Percentiles rank a stretch among this genome's conserved stretches.
phyloP scores from a whole-genome alignment of 2,113 vertebrate species.

The Gila orcuttii region DNA sequence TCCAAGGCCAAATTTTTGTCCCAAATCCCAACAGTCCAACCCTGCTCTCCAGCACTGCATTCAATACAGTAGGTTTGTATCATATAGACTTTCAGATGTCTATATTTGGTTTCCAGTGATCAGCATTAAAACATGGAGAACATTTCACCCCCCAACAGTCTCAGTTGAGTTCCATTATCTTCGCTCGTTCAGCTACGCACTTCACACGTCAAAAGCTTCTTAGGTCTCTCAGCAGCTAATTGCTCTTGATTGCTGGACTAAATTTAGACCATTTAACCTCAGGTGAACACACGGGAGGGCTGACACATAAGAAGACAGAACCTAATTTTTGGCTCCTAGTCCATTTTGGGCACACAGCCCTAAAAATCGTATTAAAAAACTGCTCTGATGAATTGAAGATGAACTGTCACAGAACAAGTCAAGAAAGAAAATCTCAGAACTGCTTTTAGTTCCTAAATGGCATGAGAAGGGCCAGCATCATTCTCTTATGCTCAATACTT shows the following conservation, averaged over 20 bases:
- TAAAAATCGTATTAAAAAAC: constrained; percentile 25
- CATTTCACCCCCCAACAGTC: constrained; percentile 23
- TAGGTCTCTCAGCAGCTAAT: constrained; percentile 65
- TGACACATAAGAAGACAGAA: constrained; percentile 71
- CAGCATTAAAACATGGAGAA: neutral
- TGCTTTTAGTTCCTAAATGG: constrained; percentile 5
- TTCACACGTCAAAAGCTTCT: constrained; percentile 52
- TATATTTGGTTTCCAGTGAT: constrained; percentile 6
- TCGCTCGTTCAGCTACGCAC: constrained; percentile 38
- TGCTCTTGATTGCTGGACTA: constrained; percentile 78
- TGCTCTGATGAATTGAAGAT: neutral
- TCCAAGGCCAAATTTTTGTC: neutral
- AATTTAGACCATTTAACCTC: constrained; percentile 77
- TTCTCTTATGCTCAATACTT: neutral
- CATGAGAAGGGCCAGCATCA: neutral
- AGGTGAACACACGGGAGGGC: constrained; percentile 76
- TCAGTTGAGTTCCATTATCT: constrained; percentile 51
- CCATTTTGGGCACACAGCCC: constrained; percentile 53
- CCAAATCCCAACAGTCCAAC: neutral
- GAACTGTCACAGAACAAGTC: neutral
- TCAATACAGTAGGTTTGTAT: neutral
- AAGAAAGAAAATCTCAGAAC: constrained; percentile 5
- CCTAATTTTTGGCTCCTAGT: constrained; percentile 60
- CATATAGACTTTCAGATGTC: neutral
- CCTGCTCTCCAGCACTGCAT: neutral